These are phyloP conservation scores for Marasmarcha lunaedactyla DNA, from an alignment of 2,888 invertebrate species.

Conservation along the genomic window DNA sequence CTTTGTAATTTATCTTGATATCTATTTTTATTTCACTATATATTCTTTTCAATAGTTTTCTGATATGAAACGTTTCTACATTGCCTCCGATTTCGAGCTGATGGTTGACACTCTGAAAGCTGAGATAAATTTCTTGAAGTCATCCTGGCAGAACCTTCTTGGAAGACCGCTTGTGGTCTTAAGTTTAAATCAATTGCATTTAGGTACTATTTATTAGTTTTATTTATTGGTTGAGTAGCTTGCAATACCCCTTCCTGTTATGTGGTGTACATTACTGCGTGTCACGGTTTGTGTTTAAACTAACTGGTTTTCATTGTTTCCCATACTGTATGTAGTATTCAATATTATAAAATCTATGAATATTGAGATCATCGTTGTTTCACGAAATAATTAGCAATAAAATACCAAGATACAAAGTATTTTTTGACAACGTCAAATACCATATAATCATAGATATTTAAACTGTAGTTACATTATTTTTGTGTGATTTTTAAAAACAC, in stretches of 20 bases:
- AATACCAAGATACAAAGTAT: no score
- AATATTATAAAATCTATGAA: no score
- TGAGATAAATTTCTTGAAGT: slow-evolving; percentile 97
- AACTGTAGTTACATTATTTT: no score
- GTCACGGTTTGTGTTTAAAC: no score
- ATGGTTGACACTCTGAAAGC: slow-evolving; percentile 98
- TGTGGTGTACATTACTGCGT: not conserved
- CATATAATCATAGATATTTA: no score
- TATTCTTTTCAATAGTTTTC: slow-evolving; percentile 81
- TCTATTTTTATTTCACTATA: no score
- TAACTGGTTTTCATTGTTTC: not conserved
- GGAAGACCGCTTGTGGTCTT: slow-evolving; percentile 96
- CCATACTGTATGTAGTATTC: no score
- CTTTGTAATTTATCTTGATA: no score
- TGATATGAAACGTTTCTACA: slow-evolving; percentile 98
- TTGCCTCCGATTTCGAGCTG: slow-evolving; percentile 97
- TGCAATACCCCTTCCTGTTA: slow-evolving; percentile 32
- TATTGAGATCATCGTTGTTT: no score
- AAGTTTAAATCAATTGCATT: slow-evolving; percentile 87
- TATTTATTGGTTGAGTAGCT: slow-evolving; percentile 20
- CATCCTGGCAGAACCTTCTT: slow-evolving; percentile 97
- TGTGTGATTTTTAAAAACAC: no score
- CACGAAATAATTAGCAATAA: no score
- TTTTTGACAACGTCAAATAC: no score
- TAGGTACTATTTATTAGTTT: slow-evolving; percentile 78